phyloP scores from a whole-genome alignment of 1,140 invertebrate genomes.

The Cyclina sinensis region DNA sequence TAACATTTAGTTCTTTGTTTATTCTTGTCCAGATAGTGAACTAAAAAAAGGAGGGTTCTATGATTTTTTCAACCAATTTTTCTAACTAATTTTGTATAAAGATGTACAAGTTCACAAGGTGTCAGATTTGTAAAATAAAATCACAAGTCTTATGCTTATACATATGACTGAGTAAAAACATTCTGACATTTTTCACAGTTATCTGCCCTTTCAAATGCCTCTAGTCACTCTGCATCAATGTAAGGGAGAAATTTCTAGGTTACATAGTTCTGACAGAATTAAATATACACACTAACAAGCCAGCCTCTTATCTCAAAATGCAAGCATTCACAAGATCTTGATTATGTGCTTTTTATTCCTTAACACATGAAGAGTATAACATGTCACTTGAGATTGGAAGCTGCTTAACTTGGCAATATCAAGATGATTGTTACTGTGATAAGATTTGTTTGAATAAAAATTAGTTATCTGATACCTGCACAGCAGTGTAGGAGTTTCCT shows the following conservation, averaged over 20 bases:
- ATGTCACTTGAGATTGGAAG: neutral
- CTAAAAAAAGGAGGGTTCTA: too few relatives aligned
- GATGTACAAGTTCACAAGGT: too few relatives aligned
- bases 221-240: neutral
- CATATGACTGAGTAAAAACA: too few relatives aligned
- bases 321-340: slow-evolving; percentile 31
- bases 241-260: neutral
- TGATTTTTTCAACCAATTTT: too few relatives aligned
- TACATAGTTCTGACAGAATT: slow-evolving; percentile 34
- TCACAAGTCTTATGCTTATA: too few relatives aligned
- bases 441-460: slow-evolving; percentile 17
- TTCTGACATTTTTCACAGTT: too few relatives aligned
- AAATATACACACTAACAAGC: slow-evolving; percentile 3
- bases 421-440: slow-evolving; percentile 1
- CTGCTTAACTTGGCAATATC: neutral
- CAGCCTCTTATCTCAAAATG: neutral
- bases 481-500: slow-evolving; percentile 3
- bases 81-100: too few relatives aligned
- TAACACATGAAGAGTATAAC: slow-evolving; percentile 10
- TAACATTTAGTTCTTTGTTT: too few relatives aligned
- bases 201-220: neutral
- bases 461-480: too few relatives aligned
- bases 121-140: too few relatives aligned
- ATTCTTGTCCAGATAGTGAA: too few relatives aligned
- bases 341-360: slow-evolving; percentile 6